Conservation (phyloP, 2,888 invertebrate genomes). For the Drosophila vallismaia region DNA sequence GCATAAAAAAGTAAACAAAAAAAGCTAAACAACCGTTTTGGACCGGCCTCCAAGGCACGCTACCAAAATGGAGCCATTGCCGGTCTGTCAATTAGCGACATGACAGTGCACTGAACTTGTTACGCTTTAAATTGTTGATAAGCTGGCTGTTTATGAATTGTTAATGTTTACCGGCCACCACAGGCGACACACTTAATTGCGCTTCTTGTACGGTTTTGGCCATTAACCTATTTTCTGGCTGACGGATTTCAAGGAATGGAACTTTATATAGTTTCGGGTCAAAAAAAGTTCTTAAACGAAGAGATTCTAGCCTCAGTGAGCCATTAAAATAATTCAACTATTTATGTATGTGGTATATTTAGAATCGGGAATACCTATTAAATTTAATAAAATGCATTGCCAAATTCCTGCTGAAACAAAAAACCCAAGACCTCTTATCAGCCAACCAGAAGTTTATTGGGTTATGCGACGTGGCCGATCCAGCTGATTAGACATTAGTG, state of each 20-base stretch:
- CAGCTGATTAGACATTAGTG: slow-evolving; percentile 17
- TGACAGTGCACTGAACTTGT: slow-evolving; percentile 75
- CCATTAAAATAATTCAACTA: too few species aligned
- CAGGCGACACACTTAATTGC: slow-evolving; percentile 54
- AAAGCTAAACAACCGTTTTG: slow-evolving; percentile 48
- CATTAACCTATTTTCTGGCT: slow-evolving; percentile 36
- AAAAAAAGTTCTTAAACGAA: not conserved
- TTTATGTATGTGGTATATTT: too few species aligned
- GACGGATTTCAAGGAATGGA: not conserved
- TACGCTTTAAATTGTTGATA: slow-evolving; percentile 45
- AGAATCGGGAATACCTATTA: too few species aligned
- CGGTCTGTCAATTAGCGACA: slow-evolving; percentile 67
- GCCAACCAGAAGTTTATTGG: slow-evolving; percentile 18
- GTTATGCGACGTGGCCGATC: slow-evolving; percentile 9
- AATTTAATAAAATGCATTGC: not conserved
- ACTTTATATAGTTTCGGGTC: not conserved
- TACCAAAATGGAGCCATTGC: slow-evolving; percentile 58
- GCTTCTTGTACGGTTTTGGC: slow-evolving; percentile 21
- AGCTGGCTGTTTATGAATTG: slow-evolving; percentile 56
- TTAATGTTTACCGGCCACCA: slow-evolving; percentile 37
- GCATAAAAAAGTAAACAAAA: slow-evolving; percentile 18
- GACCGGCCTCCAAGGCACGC: slow-evolving; percentile 45
- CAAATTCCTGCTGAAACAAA: not conserved
- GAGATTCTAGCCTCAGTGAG: too few species aligned
- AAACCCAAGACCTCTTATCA: not conserved